Conservation (phyloP, 2,888 invertebrate species). For the Hipparchia semele region DNA sequence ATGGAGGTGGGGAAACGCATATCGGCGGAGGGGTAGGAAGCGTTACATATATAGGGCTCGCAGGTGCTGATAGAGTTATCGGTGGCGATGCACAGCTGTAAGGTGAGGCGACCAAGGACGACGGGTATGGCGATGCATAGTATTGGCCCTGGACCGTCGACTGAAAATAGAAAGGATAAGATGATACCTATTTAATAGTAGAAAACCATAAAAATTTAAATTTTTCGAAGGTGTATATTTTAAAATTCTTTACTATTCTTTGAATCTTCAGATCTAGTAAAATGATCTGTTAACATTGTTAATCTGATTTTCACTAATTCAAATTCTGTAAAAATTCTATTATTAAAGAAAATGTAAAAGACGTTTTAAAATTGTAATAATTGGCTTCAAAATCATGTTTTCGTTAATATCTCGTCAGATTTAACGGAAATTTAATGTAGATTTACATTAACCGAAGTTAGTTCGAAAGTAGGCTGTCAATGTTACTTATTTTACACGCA, state of each 20-base stretch:
- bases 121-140: conserved; percentile 49
- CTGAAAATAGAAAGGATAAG: conserved; percentile 49
- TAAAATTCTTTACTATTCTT: background rate
- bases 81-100: conserved; percentile 45
- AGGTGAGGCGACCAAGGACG: conserved; percentile 15
- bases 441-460: background rate
- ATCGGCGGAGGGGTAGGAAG: conserved; percentile 64
- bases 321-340: no score
- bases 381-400: no score
- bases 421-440: background rate
- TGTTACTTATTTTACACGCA: conserved; percentile 8
- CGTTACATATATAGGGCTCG: conserved; percentile 61
- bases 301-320: no score
- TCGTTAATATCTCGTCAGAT: background rate
- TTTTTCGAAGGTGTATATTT: background rate
- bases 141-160: conserved; percentile 60
- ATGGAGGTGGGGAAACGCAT: conserved; percentile 61
- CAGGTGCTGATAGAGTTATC: conserved; percentile 50
- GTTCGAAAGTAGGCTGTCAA: conserved; percentile 6
- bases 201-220: background rate
- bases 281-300: background rate
- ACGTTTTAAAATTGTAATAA: background rate
- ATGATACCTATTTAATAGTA: background rate
- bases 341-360: no score
- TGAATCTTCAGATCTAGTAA: no score